These are phyloP conservation scores for Varroa destructor DNA, from an alignment of 1,140 invertebrate genomes.

Conservation along the genomic window DNA sequence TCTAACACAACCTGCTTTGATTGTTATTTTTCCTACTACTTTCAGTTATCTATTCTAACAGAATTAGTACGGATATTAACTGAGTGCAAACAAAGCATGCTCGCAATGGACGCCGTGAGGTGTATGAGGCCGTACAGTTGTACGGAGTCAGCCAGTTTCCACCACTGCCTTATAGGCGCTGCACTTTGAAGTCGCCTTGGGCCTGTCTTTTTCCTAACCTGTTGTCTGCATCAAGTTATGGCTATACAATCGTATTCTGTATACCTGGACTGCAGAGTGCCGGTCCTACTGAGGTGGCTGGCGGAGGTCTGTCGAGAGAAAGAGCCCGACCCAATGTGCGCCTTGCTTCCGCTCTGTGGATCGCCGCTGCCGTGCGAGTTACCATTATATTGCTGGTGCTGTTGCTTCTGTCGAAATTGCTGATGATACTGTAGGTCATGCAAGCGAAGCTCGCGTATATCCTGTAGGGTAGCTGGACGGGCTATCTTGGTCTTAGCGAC, in stretches of 20 bases:
- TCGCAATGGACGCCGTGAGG: not conserved
- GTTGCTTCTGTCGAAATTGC: not conserved
- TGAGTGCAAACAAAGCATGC: not conserved
- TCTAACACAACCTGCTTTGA: not conserved
- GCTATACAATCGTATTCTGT: not conserved
- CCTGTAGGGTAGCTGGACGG: slow-evolving; percentile 20
- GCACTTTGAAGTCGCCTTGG: not conserved
- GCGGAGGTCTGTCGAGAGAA: slow-evolving; percentile 28
- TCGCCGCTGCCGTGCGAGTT: too few relatives aligned
- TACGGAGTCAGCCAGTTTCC: not conserved
- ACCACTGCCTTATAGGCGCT: not conserved
- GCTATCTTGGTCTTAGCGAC: not conserved
- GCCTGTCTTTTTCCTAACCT: not conserved
- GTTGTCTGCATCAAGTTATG: too few relatives aligned
- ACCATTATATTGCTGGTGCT: too few relatives aligned
- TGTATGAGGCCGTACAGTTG: not conserved
- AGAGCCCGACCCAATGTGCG: slow-evolving; percentile 13
- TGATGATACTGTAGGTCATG: not conserved
- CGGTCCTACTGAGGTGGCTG: slow-evolving; percentile 28
- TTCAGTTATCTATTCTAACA: not conserved
- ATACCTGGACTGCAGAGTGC: slow-evolving; percentile 25
- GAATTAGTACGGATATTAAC: not conserved
- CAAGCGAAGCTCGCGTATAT: slow-evolving; percentile 23
- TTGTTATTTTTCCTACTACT: not conserved
- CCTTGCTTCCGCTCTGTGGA: too few relatives aligned